Base-by-base conservation (phyloP, 2,888 invertebrate genomes). In the Mesorhabditis sp. region DNA sequence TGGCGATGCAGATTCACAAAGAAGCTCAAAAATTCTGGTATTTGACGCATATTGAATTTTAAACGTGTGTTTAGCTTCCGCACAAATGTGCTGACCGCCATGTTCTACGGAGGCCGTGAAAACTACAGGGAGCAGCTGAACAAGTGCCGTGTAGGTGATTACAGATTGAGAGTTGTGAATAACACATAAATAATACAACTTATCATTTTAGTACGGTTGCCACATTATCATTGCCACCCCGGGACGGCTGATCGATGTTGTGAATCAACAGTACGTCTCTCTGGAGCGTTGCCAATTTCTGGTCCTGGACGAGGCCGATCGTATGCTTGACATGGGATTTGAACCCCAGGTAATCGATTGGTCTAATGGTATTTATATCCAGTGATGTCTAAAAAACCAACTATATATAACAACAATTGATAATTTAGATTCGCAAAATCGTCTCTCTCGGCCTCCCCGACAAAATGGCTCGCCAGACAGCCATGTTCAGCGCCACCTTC, bases 241-340 rank as follows among this genome's bases (percentile, higher is more conserved):
- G 2, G 98, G 98, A 67, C 92, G 98, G 70, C 90, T 99, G 63
- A 92, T 93, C 72, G 98, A 98, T 88, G 95, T 98, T 93, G 90
- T 98, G 83, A 92, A 72, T 4, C 74, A 80, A 72, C 78, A 95
- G 73, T 93, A 94, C 87, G 92, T 99, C 80, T 94, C 93, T 3
- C 90, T 98, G 71, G 95, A 96, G 68, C 85, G 86, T 74, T 87
- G 88, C 83, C 87, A 85, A 74, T 97, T 92, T 86, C 89, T 98
- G 74, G 95, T 98, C 68, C 89, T 99, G 74, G 98, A 99, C 88
- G 98, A 98, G 89, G 98, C 98, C 73, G 98, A 99, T 89, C 91
- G 98, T 70, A 99, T 98, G 98, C 89, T 99, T 83, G 98, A 97
- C 88, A 98, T 99, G 98, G 98, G 98, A 83, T 99, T 99, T 89